Percentiles rank a stretch among this genome's conserved stretches.
Conservation (phyloP, 2,797 vertebrate genomes). For the Numenius phaeopus region DNA sequence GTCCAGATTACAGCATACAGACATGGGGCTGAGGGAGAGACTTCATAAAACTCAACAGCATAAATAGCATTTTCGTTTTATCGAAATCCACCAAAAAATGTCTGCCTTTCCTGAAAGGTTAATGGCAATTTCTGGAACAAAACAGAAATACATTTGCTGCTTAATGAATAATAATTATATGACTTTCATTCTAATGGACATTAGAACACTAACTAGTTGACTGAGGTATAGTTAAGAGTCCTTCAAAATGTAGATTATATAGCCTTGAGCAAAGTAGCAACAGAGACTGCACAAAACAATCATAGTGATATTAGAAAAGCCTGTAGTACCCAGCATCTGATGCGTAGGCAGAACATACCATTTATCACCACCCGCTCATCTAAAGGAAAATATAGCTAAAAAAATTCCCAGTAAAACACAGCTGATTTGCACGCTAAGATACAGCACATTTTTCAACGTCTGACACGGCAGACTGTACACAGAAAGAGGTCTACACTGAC, state of each 20-base stretch:
- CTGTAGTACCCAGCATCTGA: slow-evolving; percentile 53
- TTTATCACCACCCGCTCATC: neutral
- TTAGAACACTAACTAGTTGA: slow-evolving; percentile 69
- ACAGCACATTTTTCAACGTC: slow-evolving; percentile 51
- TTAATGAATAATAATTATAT: slow-evolving; percentile 35
- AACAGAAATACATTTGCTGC: slow-evolving; percentile 61
- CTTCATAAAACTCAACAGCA: neutral
- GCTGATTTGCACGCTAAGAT: slow-evolving; percentile 61
- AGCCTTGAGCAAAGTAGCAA: slow-evolving; percentile 61
- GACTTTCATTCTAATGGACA: slow-evolving; percentile 50
- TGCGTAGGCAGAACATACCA: slow-evolving; percentile 26
- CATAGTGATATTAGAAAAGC: slow-evolving; percentile 64
- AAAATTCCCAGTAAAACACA: slow-evolving; percentile 61
- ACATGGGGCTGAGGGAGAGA: neutral
- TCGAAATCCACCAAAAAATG: slow-evolving; percentile 38
- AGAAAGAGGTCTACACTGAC: slow-evolving; percentile 53
- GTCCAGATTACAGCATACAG: neutral
- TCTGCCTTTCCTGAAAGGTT: slow-evolving; percentile 58
- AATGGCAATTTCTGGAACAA: slow-evolving; percentile 67
- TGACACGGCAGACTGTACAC: slow-evolving; percentile 56
- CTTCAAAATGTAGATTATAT: slow-evolving; percentile 74
- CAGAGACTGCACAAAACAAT: slow-evolving; percentile 66
- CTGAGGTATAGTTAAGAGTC: slow-evolving; percentile 78
- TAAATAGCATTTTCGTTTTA: slow-evolving; percentile 45
- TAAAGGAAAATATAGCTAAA: slow-evolving; percentile 67